phyloP scores from a whole-genome alignment of 2,888 invertebrate genomes.

The Nymphalis urticae region DNA sequence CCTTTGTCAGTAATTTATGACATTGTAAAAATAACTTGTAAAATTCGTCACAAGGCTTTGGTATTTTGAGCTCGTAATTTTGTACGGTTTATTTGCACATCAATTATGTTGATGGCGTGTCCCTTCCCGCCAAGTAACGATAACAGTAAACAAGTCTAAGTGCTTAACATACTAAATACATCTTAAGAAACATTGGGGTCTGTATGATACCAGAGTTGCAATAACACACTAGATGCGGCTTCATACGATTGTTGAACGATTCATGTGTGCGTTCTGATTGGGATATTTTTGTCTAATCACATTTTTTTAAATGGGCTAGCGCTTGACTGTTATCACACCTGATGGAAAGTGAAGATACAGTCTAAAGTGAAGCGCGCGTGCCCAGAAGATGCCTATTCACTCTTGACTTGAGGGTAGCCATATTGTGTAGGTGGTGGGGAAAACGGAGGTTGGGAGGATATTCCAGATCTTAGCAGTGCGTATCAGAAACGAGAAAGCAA shows the following conservation, averaged over 20 bases:
- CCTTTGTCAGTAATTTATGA: background rate
- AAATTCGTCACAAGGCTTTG: background rate
- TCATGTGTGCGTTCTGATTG: background rate
- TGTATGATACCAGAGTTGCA: background rate
- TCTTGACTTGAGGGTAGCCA: too few species aligned
- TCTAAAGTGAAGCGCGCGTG: too few species aligned
- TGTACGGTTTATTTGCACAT: conserved; percentile 9
- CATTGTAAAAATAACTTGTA: conserved; percentile 1
- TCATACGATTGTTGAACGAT: background rate
- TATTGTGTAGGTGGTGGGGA: too few species aligned
- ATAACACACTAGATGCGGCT: background rate
- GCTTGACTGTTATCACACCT: too few species aligned
- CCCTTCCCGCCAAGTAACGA: conserved; percentile 7
- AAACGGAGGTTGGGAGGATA: too few species aligned
- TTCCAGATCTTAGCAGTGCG: too few species aligned
- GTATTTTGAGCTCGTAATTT: conserved; percentile 9
- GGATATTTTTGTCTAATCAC: too few species aligned
- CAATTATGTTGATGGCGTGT: conserved; percentile 11
- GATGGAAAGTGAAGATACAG: too few species aligned
- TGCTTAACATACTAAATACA: conserved; percentile 4
- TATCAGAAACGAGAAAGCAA: too few species aligned
- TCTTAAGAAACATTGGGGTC: background rate
- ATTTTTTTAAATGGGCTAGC: too few species aligned
- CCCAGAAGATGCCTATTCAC: too few species aligned
- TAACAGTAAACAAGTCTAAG: conserved; percentile 10